Base-by-base conservation (phyloP, 2,888 invertebrate genomes). In the Macrosoma leucophasiata region DNA sequence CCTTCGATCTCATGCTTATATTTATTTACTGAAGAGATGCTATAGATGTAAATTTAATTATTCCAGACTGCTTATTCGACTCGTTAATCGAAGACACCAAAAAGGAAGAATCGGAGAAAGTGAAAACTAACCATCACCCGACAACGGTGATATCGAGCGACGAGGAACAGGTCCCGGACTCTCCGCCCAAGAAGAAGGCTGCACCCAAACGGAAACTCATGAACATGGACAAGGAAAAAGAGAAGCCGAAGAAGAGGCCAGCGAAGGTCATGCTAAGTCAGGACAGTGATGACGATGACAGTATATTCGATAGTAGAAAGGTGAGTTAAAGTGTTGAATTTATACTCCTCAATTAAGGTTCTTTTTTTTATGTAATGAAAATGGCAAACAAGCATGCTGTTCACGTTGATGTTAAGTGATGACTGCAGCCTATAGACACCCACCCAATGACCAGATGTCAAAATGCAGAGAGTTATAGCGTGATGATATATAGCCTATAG, bases 271-370 rank as follows among this genome's bases (percentile, higher is more conserved):
- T 70, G 28, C 22, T 75, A 4, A 76, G 70, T 20, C 46, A 59
- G 2, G 76, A 76, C 13, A 71, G 70, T 7, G 84, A 84, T 29
- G 81, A 71, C 30, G 79, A 84, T 38, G 82, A 81, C 33, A 78
- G 77, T 50, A 78, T 81, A 70, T 85, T 84, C 66, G 75, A 79
- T 39, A 77, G 60, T 55, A 82, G 67, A 68, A 84, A 82, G 76
- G 85, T 84, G 9, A 20, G 44, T 43, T n/a, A n/a, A 3, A 12
- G 6, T 13, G 8, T 6, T 12, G 12, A n/a, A n/a, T n/a, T n/a
- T n/a, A n/a, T n/a, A n/a, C n/a, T n/a, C n/a, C n/a, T n/a, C n/a
- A n/a, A n/a, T n/a, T n/a, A n/a, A n/a, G n/a, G n/a, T n/a, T n/a
- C n/a, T n/a, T n/a, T n/a, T n/a, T n/a, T n/a, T n/a, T n/a, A n/a